Percentiles rank a stretch among this genome's conserved stretches.
These are phyloP conservation scores for Drosophila melanosoma DNA, from an alignment of 2,888 invertebrate species.

Conservation along the genomic window DNA sequence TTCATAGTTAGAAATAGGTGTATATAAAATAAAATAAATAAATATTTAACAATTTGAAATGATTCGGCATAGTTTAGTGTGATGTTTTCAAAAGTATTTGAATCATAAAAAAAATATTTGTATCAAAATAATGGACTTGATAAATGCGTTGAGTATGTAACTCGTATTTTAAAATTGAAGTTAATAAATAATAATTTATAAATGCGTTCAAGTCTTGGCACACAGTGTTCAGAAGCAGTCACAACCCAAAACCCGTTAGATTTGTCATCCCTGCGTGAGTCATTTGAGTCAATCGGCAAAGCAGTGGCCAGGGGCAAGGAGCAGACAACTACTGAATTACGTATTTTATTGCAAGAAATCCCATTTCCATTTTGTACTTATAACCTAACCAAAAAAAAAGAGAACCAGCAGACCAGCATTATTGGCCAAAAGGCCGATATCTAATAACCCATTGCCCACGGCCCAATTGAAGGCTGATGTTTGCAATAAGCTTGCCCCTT, in stretches of 20 bases:
- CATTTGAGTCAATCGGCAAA: slow-evolving; percentile 18
- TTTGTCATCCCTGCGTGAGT: slow-evolving; percentile 48
- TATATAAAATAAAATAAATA: not conserved
- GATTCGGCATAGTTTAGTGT: not conserved
- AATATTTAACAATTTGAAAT: not conserved
- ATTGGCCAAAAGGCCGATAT: not conserved
- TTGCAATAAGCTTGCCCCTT: slow-evolving; percentile 10
- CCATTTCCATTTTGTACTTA: slow-evolving; percentile 9
- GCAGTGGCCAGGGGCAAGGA: not conserved
- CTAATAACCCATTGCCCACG: slow-evolving; percentile 20
- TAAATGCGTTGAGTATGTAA: not conserved
- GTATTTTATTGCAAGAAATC: slow-evolving; percentile 19
- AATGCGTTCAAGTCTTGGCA: not conserved
- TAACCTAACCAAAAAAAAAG: slow-evolving; percentile 1
- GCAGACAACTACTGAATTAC: not conserved
- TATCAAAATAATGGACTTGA: not conserved
- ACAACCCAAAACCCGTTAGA: slow-evolving; percentile 2
- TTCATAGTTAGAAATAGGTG: not conserved
- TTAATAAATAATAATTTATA: not conserved
- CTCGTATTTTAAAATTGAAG: not conserved
- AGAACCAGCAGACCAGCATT: slow-evolving; percentile 10
- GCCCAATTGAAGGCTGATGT: not conserved
- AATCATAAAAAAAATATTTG: too few relatives aligned
- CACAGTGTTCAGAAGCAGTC: not conserved
- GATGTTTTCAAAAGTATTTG: not conserved